These are phyloP conservation scores for Vicugna pacos DNA, from an alignment of 2,113 vertebrate species.

Conservation along the genomic window DNA sequence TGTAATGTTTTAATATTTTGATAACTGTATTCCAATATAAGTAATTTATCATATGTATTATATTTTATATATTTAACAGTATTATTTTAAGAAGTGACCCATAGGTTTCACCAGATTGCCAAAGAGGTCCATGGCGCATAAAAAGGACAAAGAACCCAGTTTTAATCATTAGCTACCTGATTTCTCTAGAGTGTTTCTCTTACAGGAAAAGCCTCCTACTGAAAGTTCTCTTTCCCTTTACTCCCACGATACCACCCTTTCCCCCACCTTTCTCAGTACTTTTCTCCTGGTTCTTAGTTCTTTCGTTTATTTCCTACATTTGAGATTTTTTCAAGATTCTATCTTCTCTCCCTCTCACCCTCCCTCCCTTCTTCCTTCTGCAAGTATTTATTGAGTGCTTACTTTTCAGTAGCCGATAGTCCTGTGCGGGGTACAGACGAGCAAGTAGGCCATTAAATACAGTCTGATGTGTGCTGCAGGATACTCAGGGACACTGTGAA, in stretches of 20 bases:
- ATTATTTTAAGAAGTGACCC: conserved; percentile 34
- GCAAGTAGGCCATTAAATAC: not conserved
- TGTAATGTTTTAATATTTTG: conserved; percentile 34
- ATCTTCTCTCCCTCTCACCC: not conserved
- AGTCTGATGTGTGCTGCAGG: not conserved
- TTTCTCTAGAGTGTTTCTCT: not conserved
- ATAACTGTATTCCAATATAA: not conserved
- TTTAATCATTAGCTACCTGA: not conserved
- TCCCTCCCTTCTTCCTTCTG: not conserved
- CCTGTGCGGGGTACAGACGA: not conserved
- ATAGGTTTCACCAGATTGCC: not conserved
- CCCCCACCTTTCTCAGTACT: not conserved
- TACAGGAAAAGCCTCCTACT: not conserved
- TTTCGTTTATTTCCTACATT: conserved; percentile 11
- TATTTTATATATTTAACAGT: not conserved
- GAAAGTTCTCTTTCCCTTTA: not conserved
- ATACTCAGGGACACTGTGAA: not conserved
- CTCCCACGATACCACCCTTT: not conserved
- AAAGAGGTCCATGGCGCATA: not conserved
- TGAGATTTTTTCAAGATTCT: not conserved
- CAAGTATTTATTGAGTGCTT: not conserved
- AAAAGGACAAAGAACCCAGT: not conserved
- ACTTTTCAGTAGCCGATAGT: not conserved
- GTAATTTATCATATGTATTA: not conserved
- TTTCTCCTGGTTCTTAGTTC: not conserved